Evolutionary conservation across 2,113 vertebrate genomes (phyloP).

Genomic region (Pitta sordida): DNA sequence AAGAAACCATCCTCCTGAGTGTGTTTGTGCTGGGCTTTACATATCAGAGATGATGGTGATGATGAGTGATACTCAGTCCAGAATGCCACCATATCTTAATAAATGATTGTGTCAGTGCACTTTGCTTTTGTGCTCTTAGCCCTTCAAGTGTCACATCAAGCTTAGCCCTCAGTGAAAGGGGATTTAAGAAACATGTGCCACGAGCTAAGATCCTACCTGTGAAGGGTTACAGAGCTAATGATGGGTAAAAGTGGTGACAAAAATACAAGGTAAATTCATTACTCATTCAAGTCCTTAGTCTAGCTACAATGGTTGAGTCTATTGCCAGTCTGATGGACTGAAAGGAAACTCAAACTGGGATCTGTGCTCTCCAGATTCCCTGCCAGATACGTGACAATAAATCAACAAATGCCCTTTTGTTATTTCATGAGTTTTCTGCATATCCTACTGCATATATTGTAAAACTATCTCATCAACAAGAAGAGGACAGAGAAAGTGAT

Average conservation of each 20-base stretch:
- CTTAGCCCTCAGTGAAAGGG: not conserved
- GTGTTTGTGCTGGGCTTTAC: not conserved
- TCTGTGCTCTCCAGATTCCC: not conserved
- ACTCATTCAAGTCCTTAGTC: not conserved
- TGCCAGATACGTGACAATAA: not conserved
- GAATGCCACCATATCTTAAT: not conserved
- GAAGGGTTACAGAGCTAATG: not conserved
- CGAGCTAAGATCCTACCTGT: not conserved
- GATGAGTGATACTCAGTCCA: not conserved
- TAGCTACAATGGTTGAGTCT: not conserved
- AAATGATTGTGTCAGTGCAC: not conserved
- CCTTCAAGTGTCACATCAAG: not conserved
- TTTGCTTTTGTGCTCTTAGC: not conserved
- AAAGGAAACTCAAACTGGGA: not conserved
- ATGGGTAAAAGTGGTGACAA: not conserved
- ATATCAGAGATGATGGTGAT: not conserved
- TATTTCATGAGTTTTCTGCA: not conserved
- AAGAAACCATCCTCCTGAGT: not conserved
- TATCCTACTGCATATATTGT: not conserved
- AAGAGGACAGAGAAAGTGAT: not conserved
- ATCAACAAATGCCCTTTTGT: not conserved
- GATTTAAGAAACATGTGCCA: not conserved
- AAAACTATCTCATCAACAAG: not conserved
- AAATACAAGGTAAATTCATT: not conserved
- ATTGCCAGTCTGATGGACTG: not conserved